These are phyloP conservation scores for Tetragonula clypearis DNA, from an alignment of 1,140 invertebrate species.

Conservation along the genomic window DNA sequence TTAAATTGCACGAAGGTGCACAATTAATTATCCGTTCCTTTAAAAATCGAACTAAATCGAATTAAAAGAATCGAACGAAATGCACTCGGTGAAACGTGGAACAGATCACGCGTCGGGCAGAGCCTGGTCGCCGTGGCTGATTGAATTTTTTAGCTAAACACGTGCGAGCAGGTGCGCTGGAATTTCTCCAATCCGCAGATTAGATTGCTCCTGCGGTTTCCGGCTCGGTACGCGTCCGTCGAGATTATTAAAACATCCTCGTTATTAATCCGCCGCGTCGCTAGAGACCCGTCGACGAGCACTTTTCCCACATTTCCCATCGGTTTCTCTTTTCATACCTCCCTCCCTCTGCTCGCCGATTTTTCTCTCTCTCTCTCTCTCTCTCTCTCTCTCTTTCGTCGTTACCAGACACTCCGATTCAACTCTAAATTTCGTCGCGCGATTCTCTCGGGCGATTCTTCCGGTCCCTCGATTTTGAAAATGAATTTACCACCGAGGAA, in stretches of 20 bases:
- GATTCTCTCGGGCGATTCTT: too few relatives aligned
- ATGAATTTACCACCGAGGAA: too few relatives aligned
- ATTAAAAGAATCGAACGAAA: not conserved
- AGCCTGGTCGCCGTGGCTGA: not conserved
- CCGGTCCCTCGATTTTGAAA: too few relatives aligned
- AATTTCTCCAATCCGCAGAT: conserved; percentile 44
- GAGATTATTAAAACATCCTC: conserved; percentile 53
- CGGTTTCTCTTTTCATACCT: not conserved
- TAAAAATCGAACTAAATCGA: too few relatives aligned
- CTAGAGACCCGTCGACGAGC: conserved; percentile 26
- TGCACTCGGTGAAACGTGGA: not conserved
- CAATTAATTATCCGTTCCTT: too few relatives aligned
- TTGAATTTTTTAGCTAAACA: conserved; percentile 8
- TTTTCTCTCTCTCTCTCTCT: not conserved
- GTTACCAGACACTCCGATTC: conserved; percentile 36
- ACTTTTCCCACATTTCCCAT: conserved; percentile 44
- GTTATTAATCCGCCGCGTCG: conserved; percentile 44
- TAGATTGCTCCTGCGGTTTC: conserved; percentile 18
- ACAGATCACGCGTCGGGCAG: not conserved
- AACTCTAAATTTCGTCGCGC: conserved; percentile 31
- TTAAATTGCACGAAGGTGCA: too few relatives aligned
- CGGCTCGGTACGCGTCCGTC: conserved; percentile 9
- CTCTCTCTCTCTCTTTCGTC: too few relatives aligned
- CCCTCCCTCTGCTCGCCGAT: not conserved
- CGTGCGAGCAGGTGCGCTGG: conserved; percentile 8